Conservation (phyloP, 2,113 vertebrate genomes). For the Forbesichthys agassizii region DNA sequence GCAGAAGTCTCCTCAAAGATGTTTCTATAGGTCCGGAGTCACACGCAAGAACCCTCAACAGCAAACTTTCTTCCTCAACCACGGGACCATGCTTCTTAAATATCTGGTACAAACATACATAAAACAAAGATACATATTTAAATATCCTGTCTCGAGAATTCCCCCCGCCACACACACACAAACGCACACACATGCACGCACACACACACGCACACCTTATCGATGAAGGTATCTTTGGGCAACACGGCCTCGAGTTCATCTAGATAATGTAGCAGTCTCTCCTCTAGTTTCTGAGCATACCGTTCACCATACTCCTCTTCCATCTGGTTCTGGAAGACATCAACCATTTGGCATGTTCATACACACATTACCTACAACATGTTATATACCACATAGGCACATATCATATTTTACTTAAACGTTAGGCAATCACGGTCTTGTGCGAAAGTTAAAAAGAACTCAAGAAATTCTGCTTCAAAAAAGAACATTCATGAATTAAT, state of each 20-base stretch:
- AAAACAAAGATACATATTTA: not conserved
- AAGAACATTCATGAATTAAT: too few species aligned
- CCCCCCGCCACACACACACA: not conserved
- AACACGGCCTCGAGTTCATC: constrained; percentile 53
- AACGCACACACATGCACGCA: not conserved
- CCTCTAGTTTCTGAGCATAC: constrained; percentile 71
- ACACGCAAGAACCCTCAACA: constrained; percentile 53
- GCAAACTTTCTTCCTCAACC: constrained; percentile 58
- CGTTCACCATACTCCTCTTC: constrained; percentile 70
- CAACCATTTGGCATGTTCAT: not conserved
- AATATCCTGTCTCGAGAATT: not conserved
- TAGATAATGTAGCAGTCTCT: constrained; percentile 70
- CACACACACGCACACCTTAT: constrained; percentile 52
- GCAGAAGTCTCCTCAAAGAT: constrained; percentile 63
- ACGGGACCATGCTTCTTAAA: constrained; percentile 49
- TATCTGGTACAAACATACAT: constrained; percentile 45
- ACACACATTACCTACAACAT: not conserved
- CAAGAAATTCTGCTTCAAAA: too few species aligned
- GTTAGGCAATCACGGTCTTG: too few species aligned
- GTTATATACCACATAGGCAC: not conserved
- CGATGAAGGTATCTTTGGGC: constrained; percentile 59
- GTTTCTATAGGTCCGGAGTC: constrained; percentile 33
- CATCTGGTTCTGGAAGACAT: constrained; percentile 62
- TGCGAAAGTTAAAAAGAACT: too few species aligned
- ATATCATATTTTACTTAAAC: too few species aligned